A percentile compares a stretch with the other conserved stretches of the same genome.
phyloP scores from a whole-genome alignment of 2,113 vertebrate genomes.

The Nanorana parkeri region DNA sequence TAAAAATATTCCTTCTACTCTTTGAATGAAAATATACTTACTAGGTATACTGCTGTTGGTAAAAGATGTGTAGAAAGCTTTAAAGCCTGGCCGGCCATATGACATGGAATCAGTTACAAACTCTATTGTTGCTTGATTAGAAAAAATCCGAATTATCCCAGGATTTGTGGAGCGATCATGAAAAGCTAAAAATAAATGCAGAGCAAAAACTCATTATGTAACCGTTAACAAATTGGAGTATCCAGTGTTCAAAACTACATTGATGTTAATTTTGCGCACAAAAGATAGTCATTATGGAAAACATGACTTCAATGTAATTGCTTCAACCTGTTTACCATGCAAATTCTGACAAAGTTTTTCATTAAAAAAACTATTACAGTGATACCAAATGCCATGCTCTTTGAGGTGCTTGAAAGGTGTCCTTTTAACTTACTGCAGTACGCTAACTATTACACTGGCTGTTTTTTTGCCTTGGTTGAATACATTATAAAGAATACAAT shows the following conservation, averaged over 20 bases:
- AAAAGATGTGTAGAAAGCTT: slow-evolving; percentile 73
- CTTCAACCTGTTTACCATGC: neutral
- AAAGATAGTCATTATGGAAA: neutral
- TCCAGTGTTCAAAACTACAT: too few species aligned
- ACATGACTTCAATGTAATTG: neutral
- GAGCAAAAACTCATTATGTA: too few species aligned
- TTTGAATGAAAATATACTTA: slow-evolving; percentile 66
- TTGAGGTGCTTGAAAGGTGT: neutral
- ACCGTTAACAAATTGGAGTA: too few species aligned
- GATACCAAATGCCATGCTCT: neutral
- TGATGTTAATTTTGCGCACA: too few species aligned
- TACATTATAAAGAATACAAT: neutral
- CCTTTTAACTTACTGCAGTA: too few species aligned
- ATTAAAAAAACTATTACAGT: slow-evolving; percentile 60
- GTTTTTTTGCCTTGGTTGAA: neutral
- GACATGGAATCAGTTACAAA: slow-evolving; percentile 75
- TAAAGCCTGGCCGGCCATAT: slow-evolving; percentile 77
- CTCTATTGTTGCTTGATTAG: slow-evolving; percentile 78
- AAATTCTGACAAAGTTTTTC: slow-evolving; percentile 27
- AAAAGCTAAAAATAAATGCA: too few species aligned
- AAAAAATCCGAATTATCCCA: slow-evolving; percentile 79
- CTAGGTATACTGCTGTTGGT: slow-evolving; percentile 72
- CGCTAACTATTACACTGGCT: neutral
- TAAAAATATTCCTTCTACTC: too few species aligned
- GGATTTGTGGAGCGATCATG: slow-evolving; percentile 45